A percentile compares a stretch with the other conserved stretches of the same genome.
These are phyloP conservation scores for Ptychodera flava DNA, from an alignment of 35 echinoderm and acorn worm genomes.

Conservation along the genomic window DNA sequence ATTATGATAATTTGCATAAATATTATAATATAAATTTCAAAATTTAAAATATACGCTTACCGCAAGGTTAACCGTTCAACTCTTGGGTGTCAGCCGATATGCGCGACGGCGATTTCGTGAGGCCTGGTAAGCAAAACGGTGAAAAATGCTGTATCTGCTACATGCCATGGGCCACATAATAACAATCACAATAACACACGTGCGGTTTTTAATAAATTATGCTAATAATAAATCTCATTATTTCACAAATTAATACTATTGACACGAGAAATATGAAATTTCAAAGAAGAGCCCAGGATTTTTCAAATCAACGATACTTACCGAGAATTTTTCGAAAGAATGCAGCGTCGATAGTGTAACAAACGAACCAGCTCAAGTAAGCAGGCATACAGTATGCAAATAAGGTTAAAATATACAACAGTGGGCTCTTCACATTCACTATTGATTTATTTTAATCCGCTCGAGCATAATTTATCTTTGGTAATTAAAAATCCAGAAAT, in stretches of 20 bases:
- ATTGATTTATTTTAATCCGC: background rate
- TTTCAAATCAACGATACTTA: background rate
- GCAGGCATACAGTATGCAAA: background rate
- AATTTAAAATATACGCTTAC: background rate
- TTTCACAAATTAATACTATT: constrained; percentile 30
- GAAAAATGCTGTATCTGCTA: background rate
- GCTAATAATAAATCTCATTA: constrained; percentile 61
- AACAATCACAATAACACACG: constrained; percentile 77
- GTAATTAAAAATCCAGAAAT: too few relatives aligned
- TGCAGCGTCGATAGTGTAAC: background rate
- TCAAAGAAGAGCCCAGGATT: background rate
- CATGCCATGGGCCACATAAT: constrained; percentile 42
- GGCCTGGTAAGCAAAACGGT: background rate
- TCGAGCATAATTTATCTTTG: background rate
- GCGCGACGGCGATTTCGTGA: background rate
- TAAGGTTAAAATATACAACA: background rate
- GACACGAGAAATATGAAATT: background rate
- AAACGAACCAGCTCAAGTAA: background rate
- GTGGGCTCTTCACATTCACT: background rate
- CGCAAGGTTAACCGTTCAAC: background rate
- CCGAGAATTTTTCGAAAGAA: constrained; percentile 1
- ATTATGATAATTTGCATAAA: constrained; percentile 2
- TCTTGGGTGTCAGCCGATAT: background rate
- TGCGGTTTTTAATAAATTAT: constrained; percentile 88
- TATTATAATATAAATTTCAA: background rate